Evolutionary conservation across 2,113 vertebrate genomes (phyloP).

Genomic region (Triplophysa tibetana): DNA sequence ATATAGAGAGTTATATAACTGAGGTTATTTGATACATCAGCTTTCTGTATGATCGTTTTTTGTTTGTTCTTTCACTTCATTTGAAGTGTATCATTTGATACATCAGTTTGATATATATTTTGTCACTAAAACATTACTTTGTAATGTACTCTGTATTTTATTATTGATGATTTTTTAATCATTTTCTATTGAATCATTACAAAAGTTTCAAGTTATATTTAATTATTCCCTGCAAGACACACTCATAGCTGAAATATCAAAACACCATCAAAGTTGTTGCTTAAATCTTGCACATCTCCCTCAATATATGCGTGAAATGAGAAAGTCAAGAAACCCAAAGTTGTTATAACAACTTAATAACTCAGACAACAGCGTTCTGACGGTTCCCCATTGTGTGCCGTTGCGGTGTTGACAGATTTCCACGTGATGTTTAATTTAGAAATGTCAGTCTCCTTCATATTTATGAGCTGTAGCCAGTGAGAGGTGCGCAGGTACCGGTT

Average conservation of each 20-base stretch:
- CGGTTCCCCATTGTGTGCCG: constrained; percentile 11
- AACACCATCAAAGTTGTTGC: too few relatives aligned
- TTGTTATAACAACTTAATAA: constrained; percentile 35
- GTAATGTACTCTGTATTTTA: too few relatives aligned
- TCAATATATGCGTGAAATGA: not conserved
- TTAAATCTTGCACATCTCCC: not conserved
- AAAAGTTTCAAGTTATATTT: not conserved
- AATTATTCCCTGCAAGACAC: not conserved
- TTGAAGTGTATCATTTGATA: constrained; percentile 3
- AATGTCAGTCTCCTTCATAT: constrained; percentile 63
- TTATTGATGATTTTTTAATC: too few relatives aligned
- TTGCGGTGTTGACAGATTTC: constrained; percentile 51
- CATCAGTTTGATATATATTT: not conserved
- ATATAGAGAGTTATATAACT: too few relatives aligned
- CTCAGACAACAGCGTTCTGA: constrained; percentile 6
- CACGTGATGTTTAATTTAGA: constrained; percentile 60
- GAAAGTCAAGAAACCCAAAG: not conserved
- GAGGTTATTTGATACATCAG: not conserved
- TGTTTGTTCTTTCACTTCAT: not conserved
- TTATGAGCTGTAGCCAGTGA: constrained; percentile 50
- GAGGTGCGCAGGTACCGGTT: constrained; percentile 35
- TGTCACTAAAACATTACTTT: too few relatives aligned
- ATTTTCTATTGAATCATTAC: too few relatives aligned
- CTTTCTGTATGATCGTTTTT: not conserved
- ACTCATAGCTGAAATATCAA: not conserved